Conservation (phyloP, 2,113 vertebrate genomes). For the Galeopterus variegatus region DNA sequence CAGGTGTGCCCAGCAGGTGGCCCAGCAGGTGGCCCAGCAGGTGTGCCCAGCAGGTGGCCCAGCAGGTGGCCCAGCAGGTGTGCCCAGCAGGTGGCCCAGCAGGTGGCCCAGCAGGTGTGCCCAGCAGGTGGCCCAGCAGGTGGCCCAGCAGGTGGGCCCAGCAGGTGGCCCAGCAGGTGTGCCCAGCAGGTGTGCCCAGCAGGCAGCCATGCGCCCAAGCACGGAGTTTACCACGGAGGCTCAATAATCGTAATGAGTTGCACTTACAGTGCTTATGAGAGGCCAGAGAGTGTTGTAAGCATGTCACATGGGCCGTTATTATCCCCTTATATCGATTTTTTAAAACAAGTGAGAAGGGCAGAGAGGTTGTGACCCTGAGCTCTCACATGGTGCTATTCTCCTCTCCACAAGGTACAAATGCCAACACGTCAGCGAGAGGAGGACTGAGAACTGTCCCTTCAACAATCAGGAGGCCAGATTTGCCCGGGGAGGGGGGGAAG, state of each 20-base stretch:
- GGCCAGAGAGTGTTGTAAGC: background rate
- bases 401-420: background rate
- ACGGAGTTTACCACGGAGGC: background rate
- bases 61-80: too few relatives aligned
- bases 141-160: too few relatives aligned
- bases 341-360: background rate
- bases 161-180: too few relatives aligned
- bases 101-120: too few relatives aligned
- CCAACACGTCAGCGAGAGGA: background rate
- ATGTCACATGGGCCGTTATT: background rate
- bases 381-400: background rate
- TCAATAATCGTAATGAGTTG: background rate
- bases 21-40: too few relatives aligned
- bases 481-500: background rate
- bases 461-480: background rate
- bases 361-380: background rate
- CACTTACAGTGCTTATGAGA: background rate
- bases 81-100: too few relatives aligned
- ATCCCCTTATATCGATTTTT: background rate
- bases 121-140: too few relatives aligned
- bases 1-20: too few relatives aligned
- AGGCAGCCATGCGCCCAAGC: background rate
- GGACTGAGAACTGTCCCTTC: background rate
- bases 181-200: rapidly evolving
- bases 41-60: too few relatives aligned